Base-by-base conservation (phyloP, 2,113 vertebrate species). In the Xiphias gladius region DNA sequence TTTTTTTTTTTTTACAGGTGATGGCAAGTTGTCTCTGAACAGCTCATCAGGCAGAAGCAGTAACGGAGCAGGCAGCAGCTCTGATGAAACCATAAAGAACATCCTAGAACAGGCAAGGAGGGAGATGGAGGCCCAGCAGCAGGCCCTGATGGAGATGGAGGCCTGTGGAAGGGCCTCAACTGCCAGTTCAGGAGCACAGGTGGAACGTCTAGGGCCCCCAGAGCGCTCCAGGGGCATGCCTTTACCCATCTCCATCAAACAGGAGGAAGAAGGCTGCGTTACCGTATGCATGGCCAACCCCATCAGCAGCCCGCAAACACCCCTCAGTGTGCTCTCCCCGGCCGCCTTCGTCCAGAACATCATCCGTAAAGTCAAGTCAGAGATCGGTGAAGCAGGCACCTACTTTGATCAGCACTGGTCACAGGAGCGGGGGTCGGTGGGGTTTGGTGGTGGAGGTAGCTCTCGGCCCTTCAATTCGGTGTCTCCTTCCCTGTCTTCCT, bases 371-470 rank as follows among this genome's bases (percentile, higher is more conserved):
- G 98, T 99, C 76, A 99, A 99, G 90, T 97, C 98, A 0, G 98
- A 99, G 93, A 99, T 99, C 0, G 98, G 98, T 0, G 98, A 99
- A 0, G 97, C 96, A 0, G 97, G 98, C 71, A 94, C 96, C 50
- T 99, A 98, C 88, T 98, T 99, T 0, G 97, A 99, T 91, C 97
- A 99, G 91, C 98, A 99, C 93, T 99, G 98, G 98, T 97, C 97
- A 0, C 96, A 96, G 0, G 98, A 99, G 87, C 95, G 97, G 0
- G 96, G 92, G 0, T 59, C 92, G 0, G 63, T 91, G 78, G 88
- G 84, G 24, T 69, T 91, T 1, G 22, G 57, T 0, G 62, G 80
- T 79, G 84, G 93, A 74, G 41, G 80, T 2, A 71, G 76, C 80
- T 90, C 93, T 81, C 95, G 86, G 17, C 96, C 97, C 52, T 98